Base-by-base conservation (phyloP, 2,797 vertebrate genomes). In the Acanthurus lineatus region DNA sequence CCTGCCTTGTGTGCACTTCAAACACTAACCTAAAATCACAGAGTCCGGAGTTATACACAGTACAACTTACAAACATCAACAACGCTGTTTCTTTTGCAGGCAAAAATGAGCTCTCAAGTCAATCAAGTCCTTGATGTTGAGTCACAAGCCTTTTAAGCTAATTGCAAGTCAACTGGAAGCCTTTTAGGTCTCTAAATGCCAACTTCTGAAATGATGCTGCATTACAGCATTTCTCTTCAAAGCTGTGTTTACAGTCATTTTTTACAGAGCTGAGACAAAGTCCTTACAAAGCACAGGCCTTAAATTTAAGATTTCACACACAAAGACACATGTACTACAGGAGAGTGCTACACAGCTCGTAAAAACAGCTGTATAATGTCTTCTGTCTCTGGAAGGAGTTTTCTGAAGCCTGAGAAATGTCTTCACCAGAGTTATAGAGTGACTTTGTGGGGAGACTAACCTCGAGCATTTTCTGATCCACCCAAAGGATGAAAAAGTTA, bases 61-160 rank as follows among this genome's bases (percentile, higher is more conserved):
- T 20, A 11, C 20, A 67, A 38, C 28, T 12, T 54, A 44, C 19
- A 4, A 73, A 82, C 61, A 75, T 25, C 44, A 40, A 6, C 45
- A 51, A 2, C 0, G n/a, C 35, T 40, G 35, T 17, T 22, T 22
- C 38, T 51, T 47, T 32, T 14, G 4, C 12, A 48, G 17, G 35
- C 25, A 45, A 57, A 47, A 17, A 45, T 44, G n/a, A 11, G 32
- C 35, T 51, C 40, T 54, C 45, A 60, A 58, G 15, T 65, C 17
- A 44, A 14, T 25, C 32, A 35, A 49, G 20, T 68, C 16, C n/a
- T 42, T 20, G 16, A 61, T 15, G 49, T 10, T 3, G 56, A 25
- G 56, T 61, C 45, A 62, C 20, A 53, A 49, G 22, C 0, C 25
- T 59, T 63, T 47, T 2, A 45, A 60, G 20, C 5, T 53, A 40